Percentiles rank a stretch among this genome's conserved stretches.
Evolutionary conservation across 2,113 vertebrate genomes (phyloP).

Genomic region (Bubo scandiacus): DNA sequence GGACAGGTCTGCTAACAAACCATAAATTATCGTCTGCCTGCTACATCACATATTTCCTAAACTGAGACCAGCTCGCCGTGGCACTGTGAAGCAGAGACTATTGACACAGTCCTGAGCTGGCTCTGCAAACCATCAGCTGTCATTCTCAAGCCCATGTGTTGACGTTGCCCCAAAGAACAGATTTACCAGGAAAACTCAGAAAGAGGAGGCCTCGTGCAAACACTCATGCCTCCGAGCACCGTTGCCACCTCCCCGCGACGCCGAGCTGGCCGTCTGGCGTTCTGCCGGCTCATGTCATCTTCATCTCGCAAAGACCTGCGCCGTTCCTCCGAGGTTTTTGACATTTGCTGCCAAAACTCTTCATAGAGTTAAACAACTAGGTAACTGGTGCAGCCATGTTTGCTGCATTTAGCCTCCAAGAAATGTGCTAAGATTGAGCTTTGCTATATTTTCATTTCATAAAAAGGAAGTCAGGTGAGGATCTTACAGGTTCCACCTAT

Average conservation of each 20-base stretch:
- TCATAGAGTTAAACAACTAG: background rate
- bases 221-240: accelerated
- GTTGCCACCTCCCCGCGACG: accelerated
- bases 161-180: background rate
- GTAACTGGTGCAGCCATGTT: background rate
- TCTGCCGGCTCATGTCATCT: too few relatives aligned
- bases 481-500: background rate
- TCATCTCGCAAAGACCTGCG: background rate
- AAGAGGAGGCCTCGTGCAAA: accelerated
- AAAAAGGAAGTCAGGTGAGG: background rate
- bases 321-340: background rate
- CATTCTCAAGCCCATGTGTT: background rate
- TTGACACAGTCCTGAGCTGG: background rate
- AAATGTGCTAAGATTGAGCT: background rate
- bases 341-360: background rate
- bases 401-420: background rate
- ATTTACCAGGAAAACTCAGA: background rate
- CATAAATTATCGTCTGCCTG: background rate
- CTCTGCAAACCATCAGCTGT: background rate
- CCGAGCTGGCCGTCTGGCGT: background rate
- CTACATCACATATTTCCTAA: background rate
- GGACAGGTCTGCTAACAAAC: background rate
- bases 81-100: background rate
- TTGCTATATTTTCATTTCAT: background rate
- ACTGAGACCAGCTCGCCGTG: accelerated